Conservation (phyloP, 2,888 invertebrate species). For the Acanthococcus lagerstroemiae region DNA sequence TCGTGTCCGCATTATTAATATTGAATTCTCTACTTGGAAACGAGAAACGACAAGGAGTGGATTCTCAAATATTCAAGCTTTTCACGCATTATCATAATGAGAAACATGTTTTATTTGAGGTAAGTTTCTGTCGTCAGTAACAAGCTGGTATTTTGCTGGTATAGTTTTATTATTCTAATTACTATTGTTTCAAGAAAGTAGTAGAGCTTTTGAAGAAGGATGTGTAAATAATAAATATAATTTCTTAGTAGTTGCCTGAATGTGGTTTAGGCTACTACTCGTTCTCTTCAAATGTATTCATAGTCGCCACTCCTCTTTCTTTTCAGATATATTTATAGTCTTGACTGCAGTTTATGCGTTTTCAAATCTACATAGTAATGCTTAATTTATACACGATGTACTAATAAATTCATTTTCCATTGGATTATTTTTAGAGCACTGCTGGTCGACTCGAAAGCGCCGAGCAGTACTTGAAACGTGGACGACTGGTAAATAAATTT, state of each 20-base stretch:
- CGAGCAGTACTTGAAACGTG: background rate
- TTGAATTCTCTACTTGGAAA: slow-evolving; percentile 60
- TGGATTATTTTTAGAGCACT: slow-evolving; percentile 1
- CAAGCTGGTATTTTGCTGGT: too few relatives aligned
- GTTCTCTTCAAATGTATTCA: background rate
- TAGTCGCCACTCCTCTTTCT: too few relatives aligned
- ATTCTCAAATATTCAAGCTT: slow-evolving; percentile 24
- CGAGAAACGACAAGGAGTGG: background rate
- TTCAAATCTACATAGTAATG: background rate
- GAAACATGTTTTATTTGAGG: slow-evolving; percentile 33
- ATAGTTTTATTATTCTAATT: too few relatives aligned
- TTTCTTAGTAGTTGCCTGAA: too few relatives aligned
- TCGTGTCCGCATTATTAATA: slow-evolving; percentile 57
- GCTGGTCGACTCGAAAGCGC: background rate
- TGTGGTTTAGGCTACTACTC: background rate
- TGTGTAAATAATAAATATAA: too few relatives aligned
- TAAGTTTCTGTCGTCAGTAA: background rate
- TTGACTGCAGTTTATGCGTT: too few relatives aligned
- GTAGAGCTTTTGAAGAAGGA: too few relatives aligned
- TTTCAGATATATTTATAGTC: too few relatives aligned
- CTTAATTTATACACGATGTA: background rate
- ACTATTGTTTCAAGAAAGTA: too few relatives aligned
- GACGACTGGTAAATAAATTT: background rate
- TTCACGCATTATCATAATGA: slow-evolving; percentile 30
- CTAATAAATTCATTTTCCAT: background rate